Conservation (phyloP, 1,140 invertebrate genomes). For the Drosophila santomea region DNA sequence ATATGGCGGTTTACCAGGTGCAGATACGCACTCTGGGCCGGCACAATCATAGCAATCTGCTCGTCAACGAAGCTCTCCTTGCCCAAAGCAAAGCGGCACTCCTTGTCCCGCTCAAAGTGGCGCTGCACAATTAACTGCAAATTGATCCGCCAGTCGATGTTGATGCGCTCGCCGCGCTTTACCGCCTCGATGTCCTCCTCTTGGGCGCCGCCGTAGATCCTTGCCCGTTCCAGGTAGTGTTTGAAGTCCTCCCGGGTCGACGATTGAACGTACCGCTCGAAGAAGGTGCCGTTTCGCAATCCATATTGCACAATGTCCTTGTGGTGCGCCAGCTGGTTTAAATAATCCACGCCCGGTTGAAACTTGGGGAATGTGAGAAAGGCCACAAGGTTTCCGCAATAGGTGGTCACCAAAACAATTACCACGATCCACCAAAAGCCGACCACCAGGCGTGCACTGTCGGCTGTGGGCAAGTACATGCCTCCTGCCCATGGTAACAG, state of each 20-base stretch:
- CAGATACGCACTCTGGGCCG: conserved; percentile 90
- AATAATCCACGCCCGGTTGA: conserved; percentile 90
- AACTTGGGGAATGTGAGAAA: conserved; percentile 96
- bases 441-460: conserved; percentile 94
- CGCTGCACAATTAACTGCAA: conserved; percentile 86
- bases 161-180: conserved; percentile 88
- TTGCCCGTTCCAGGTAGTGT: conserved; percentile 76
- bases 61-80: conserved; percentile 92
- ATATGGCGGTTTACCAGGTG: conserved; percentile 88
- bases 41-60: conserved; percentile 90
- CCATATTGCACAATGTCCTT: conserved; percentile 90
- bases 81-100: conserved; percentile 75
- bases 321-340: conserved; percentile 89
- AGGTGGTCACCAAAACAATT: conserved; percentile 95
- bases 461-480: conserved; percentile 92
- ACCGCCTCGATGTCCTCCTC: conserved; percentile 87
- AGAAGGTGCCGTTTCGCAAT: conserved; percentile 89
- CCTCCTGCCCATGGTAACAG: conserved; percentile 87
- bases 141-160: conserved; percentile 93
- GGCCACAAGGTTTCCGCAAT: conserved; percentile 96
- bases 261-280: conserved; percentile 88
- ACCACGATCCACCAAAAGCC: conserved; percentile 97
- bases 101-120: conserved; percentile 78
- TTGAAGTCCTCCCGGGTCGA: conserved; percentile 79
- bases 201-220: conserved; percentile 85